These are phyloP conservation scores for Bombus picipes DNA, from an alignment of 1,140 invertebrate species.

Conservation along the genomic window DNA sequence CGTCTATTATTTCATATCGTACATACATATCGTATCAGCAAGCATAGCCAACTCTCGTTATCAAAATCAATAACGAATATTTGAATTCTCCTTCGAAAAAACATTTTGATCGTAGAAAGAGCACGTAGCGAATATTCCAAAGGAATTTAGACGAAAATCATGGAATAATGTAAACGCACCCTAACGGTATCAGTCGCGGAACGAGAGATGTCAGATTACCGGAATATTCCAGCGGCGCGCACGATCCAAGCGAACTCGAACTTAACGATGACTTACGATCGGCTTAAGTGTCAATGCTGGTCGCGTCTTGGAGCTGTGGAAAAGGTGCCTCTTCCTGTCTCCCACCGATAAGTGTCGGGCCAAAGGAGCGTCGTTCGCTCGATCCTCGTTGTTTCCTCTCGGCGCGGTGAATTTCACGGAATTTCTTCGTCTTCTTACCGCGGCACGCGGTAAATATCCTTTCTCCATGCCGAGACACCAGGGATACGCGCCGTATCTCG, in stretches of 20 bases:
- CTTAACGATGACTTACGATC: constrained; percentile 62
- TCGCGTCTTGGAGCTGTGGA: constrained; percentile 35
- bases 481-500: constrained; percentile 20
- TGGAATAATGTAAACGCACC: neutral
- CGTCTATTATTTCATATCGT: too few relatives aligned
- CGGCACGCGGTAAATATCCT: constrained; percentile 37
- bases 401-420: constrained; percentile 10
- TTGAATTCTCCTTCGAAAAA: neutral
- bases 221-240: neutral
- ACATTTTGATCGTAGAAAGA: neutral
- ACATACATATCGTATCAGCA: too few relatives aligned
- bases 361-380: neutral
- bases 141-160: neutral
- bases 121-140: neutral
- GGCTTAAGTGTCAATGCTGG: constrained; percentile 54
- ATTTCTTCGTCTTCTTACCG: constrained; percentile 1
- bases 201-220: constrained; percentile 48
- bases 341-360: constrained; percentile 29
- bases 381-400: neutral
- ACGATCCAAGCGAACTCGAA: constrained; percentile 6
- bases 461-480: neutral
- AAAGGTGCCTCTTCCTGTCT: constrained; percentile 39
- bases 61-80: neutral
- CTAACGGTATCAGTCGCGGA: constrained; percentile 35
- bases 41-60: neutral